Percentiles rank a stretch among this genome's conserved stretches.
Conservation (phyloP, 1,140 invertebrate genomes). For the Zelostemma sp. region DNA sequence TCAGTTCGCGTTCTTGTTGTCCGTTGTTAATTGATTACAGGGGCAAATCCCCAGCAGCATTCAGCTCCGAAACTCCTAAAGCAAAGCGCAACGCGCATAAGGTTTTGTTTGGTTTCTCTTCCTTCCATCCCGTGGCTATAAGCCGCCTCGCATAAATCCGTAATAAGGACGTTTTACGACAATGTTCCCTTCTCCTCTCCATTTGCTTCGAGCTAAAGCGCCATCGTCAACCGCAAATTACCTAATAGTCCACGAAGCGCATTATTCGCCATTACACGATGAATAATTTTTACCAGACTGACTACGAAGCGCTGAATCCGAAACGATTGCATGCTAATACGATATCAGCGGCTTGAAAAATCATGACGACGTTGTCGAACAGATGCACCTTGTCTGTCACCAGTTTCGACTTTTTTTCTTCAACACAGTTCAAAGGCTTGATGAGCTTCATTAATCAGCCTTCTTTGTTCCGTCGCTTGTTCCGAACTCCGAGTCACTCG, state of each 20-base stretch:
- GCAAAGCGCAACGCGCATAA: slow-evolving; percentile 26
- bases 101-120: slow-evolving; percentile 41
- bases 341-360: slow-evolving; percentile 10
- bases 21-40: slow-evolving; percentile 64
- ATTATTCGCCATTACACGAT: slow-evolving; percentile 50
- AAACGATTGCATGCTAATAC: slow-evolving; percentile 15
- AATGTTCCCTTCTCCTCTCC: slow-evolving; percentile 37
- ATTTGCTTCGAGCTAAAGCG: slow-evolving; percentile 27
- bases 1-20: slow-evolving; percentile 58
- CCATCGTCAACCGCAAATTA: slow-evolving; percentile 58
- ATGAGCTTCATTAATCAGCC: not conserved
- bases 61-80: slow-evolving; percentile 46
- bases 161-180: slow-evolving; percentile 62
- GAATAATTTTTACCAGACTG: slow-evolving; percentile 51
- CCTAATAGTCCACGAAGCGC: slow-evolving; percentile 46
- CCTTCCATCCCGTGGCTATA: slow-evolving; percentile 30
- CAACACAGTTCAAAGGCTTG: not conserved
- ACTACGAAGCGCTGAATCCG: slow-evolving; percentile 8
- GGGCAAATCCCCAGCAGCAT: slow-evolving; percentile 51
- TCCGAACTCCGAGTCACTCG: slow-evolving; percentile 60
- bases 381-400: no score
- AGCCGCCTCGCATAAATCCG: slow-evolving; percentile 60
- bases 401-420: not conserved
- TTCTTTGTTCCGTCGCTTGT: slow-evolving; percentile 58
- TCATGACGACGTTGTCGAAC: slow-evolving; percentile 2